A percentile compares a stretch with the other conserved stretches of the same genome.
phyloP scores from a whole-genome alignment of 2,797 vertebrate species.

The Clarias platycephalus region DNA sequence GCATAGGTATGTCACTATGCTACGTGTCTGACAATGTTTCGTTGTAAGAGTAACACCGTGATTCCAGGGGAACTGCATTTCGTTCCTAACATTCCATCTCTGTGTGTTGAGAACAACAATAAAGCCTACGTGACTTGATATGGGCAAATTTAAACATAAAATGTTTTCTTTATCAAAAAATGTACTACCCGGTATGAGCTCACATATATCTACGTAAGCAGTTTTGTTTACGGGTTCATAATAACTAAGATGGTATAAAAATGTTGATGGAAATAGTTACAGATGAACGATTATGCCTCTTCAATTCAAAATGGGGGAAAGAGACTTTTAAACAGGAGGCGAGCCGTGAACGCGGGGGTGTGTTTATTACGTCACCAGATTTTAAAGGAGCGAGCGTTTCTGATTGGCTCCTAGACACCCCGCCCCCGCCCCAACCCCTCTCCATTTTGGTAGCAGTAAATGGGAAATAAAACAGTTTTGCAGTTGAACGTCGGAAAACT shows the following conservation, averaged over 20 bases:
- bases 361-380: constrained; percentile 39
- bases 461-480: constrained; percentile 37
- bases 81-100: constrained; percentile 10
- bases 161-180: background rate
- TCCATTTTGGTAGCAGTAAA: constrained; percentile 57
- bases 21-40: background rate
- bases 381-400: constrained; percentile 21
- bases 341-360: constrained; percentile 39
- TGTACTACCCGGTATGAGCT: background rate
- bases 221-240: background rate
- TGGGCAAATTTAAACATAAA: background rate
- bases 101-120: background rate
- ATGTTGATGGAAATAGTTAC: background rate
- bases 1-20: background rate
- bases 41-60: background rate
- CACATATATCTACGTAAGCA: background rate
- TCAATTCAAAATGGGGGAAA: constrained; percentile 32
- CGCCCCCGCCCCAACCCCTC: constrained; percentile 42
- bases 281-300: background rate
- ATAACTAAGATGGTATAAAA: background rate
- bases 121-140: background rate
- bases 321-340: constrained; percentile 19
- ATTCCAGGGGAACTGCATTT: background rate
- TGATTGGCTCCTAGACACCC: constrained; percentile 46
- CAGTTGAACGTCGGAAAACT: constrained; percentile 31